Conservation (phyloP, 2,113 vertebrate species). For the Engraulis encrasicolus region DNA sequence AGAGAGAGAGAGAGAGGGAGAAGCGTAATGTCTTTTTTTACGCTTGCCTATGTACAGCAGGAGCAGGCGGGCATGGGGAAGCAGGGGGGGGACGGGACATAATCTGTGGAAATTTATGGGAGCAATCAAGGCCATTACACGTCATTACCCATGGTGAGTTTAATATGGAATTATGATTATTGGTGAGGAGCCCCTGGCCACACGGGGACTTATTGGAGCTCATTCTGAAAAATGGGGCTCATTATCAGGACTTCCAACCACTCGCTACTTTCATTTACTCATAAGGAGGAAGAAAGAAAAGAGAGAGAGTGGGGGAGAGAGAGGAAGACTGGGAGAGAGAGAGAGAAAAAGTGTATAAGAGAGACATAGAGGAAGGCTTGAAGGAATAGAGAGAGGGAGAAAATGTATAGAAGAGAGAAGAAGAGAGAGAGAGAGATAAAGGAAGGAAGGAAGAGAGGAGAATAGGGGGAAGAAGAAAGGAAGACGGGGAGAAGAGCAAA, state of each 20-base stretch:
- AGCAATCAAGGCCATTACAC: slow-evolving; percentile 51
- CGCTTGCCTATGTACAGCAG: background rate
- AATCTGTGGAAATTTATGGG: slow-evolving; percentile 39
- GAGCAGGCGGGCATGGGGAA: too few relatives aligned
- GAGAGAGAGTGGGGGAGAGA: background rate
- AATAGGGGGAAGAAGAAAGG: background rate
- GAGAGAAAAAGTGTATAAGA: slow-evolving; percentile 28
- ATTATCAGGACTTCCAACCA: slow-evolving; percentile 45
- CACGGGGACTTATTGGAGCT: slow-evolving; percentile 33
- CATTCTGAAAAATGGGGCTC: slow-evolving; percentile 45
- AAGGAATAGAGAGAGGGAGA: background rate
- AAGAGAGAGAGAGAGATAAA: slow-evolving; percentile 27
- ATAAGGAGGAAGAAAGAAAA: slow-evolving; percentile 18
- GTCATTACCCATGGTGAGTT: slow-evolving; percentile 36
- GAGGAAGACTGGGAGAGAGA: slow-evolving; percentile 15
- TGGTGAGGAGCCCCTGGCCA: slow-evolving; percentile 38
- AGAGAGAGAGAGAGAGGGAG: background rate
- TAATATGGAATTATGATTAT: slow-evolving; percentile 43
- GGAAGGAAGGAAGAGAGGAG: background rate
- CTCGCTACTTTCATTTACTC: slow-evolving; percentile 26
- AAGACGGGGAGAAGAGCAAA: slow-evolving; percentile 15
- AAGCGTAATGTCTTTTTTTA: background rate
- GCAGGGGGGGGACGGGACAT: too few relatives aligned
- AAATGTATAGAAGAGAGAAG: slow-evolving; percentile 8
- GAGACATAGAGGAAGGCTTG: slow-evolving; percentile 14